Evolutionary conservation across 2,113 vertebrate genomes (phyloP), one percentile per base, ranked within the genome.

Genomic region (Heteronetta atricapilla): DNA sequence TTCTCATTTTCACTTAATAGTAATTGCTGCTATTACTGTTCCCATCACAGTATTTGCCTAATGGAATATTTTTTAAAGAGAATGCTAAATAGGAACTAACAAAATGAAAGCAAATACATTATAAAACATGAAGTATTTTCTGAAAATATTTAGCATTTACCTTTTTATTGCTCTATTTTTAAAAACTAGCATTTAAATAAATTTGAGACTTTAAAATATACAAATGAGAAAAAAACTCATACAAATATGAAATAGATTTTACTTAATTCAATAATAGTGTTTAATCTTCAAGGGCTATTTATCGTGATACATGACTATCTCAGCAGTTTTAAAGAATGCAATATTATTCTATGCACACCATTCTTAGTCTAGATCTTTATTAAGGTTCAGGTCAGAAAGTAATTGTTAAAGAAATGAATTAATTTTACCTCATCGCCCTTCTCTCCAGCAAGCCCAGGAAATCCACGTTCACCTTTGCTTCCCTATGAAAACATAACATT

Each of bases 401-500:
- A 76, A 23, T 6, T 3, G 0, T 55, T 34, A 76, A 34, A 40
- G 40, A 77, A 93, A 92, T n/a, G 20, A 90, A 95, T 6, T 44
- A 21, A 52, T 60, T 84, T 97, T 98, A 99, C 99, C 99, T 99
- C 99, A 68, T 99, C 98, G 0, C 99, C 99, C 97, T 99, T 99
- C 83, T 99, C 99, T 90, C 99, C 99, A 6, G 72, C 75, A 63
- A 99, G 98, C 14, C 99, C 99, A 89, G 99, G 97, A 97, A 99
- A 99, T 59, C 99, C 99, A 93, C 99, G 98, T 96, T 99, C 99
- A 94, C 99, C 99, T 98, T 99, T 99, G 93, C 95, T 98, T 95
- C 99, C 99, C 99, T 99, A 81, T 58, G 96, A 97, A 96, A 90
- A 97, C 10, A 86, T 52, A 76, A 95, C 31, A 90, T 89, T 95